Conservation (phyloP, 2,888 invertebrate genomes). For the Cyclophora albipunctata region DNA sequence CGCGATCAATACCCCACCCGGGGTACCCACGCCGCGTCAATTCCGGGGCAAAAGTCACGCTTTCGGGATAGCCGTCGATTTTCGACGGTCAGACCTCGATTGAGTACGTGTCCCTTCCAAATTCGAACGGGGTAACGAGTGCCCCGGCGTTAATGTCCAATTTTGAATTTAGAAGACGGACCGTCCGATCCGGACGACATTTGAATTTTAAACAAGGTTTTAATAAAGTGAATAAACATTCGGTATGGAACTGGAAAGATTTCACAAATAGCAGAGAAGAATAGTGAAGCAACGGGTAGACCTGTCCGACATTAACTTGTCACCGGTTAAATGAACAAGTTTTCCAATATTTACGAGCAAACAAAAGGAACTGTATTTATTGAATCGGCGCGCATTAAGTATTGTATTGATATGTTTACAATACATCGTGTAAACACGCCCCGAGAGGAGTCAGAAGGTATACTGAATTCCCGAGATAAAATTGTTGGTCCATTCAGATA, state of each 20-base stretch:
- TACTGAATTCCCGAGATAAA: slow-evolving; percentile 33
- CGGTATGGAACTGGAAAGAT: neutral
- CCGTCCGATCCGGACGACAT: slow-evolving; percentile 13
- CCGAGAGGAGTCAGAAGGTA: slow-evolving; percentile 29
- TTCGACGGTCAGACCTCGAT: slow-evolving; percentile 55
- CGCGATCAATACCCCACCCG: slow-evolving; percentile 67
- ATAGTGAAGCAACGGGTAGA: neutral
- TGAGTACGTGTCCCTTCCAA: slow-evolving; percentile 31
- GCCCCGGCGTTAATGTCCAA: slow-evolving; percentile 31
- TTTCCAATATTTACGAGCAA: slow-evolving; percentile 12
- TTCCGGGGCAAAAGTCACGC: slow-evolving; percentile 71
- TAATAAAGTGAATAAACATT: neutral
- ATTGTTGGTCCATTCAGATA: slow-evolving; percentile 41
- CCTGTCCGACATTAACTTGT: too few relatives aligned
- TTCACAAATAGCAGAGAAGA: slow-evolving; percentile 1
- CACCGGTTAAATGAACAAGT: neutral
- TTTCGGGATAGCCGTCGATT: slow-evolving; percentile 65
- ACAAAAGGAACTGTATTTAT: slow-evolving; percentile 23
- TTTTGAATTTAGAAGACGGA: slow-evolving; percentile 30
- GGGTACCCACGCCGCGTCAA: slow-evolving; percentile 59
- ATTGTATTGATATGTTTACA: slow-evolving; percentile 38
- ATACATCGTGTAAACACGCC: slow-evolving; percentile 34
- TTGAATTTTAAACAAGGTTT: slow-evolving; percentile 21
- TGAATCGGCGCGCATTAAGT: slow-evolving; percentile 24
- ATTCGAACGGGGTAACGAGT: slow-evolving; percentile 34